Evolutionary conservation across 2,113 vertebrate genomes (phyloP), one percentile per base, ranked within the genome.

Genomic region (Aphelocoma coerulescens): DNA sequence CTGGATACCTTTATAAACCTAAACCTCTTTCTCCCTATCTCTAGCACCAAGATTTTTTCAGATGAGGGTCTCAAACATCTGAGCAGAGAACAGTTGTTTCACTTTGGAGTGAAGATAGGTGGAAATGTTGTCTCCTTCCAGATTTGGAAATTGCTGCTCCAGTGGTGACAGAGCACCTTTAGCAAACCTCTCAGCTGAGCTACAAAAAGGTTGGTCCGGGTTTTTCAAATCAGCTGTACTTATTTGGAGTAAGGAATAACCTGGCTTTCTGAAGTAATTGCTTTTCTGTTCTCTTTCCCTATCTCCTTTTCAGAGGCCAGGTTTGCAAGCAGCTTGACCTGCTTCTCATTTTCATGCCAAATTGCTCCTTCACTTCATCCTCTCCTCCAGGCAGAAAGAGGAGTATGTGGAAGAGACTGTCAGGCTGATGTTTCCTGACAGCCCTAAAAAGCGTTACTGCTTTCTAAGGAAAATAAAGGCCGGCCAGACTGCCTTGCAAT

Each of bases 281-380:
- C 8, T 89, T 94, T 89, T 73, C 73, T 95, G 44, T 79, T 94
- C 77, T 82, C 66, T 72, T 62, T 88, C 52, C 28, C n/a, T 69
- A 33, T 81, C 67, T 83, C 85, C 77, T 92, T 77, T 75, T 90
- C 79, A 81, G 61, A 84, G 65, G 23, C 22, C 52, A 79, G 33
- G 57, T 92, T 93, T 88, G 61, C 55, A 83, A 72, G 85, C 83
- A 88, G 61, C 51, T 91, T 93, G 84, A 59, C 39, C 76, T 71
- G 68, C 81, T 96, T 92, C 95, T 91, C 72, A 76, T 94, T 80
- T 94, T 94, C 79, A 84, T 75, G 90, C 52, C 88, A 87, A 88
- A 88, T 89, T 92, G 28, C 76, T 85, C 75, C 62, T 89, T 73
- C 46, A 49, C 62, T 88, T 80, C 62, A 82, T 61, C 22, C 66